Evolutionary conservation across 2,797 vertebrate species (phyloP), one percentile per base, ranked within the genome.

Genomic region (Brotula barbata): DNA sequence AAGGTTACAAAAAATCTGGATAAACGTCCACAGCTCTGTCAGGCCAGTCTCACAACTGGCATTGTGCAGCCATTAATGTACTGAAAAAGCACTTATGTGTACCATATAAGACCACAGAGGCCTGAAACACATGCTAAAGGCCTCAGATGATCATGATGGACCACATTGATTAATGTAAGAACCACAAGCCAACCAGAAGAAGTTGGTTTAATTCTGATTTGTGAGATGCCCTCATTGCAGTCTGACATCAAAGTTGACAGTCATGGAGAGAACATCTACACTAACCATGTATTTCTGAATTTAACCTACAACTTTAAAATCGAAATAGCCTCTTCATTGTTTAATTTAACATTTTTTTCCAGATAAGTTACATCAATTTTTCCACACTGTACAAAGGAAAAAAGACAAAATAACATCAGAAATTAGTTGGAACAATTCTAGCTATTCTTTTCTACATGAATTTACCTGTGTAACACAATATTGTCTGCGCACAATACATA

Each of bases 201-300:
- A 36, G 55, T 48, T 44, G 16, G 54, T 56, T 78, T 70, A 58
- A 59, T 55, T 71, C 67, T 70, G 51, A 46, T 59, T 65, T 67
- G 22, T 53, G 45, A 69, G 36, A 58, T 51, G 13, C 22, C 12
- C 25, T 43, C 33, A 16, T 12, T 65, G 39, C 55, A 22, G 33
- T 48, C 42, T 47, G 47, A 69, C 47, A 55, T 73, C 43, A 54
- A 44, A 37, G 22, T 37, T 17, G 11, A 13, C 6, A 21, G 34
- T 36, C 13, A 40, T 20, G 12, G 7, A 52, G 7, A 52, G 17
- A 52, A 52, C 21, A 15, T 53, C 5, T 1, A 57, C 11, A 54
- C 37, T 14, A 68, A 57, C 61, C n/a, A 15, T 16, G 9, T 21
- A 43, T 17, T 28, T 23, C 48, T 53, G 13, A 39, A 6, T 64